Base-by-base conservation (phyloP, 1,140 invertebrate genomes). In the Drosophila ogumai region DNA sequence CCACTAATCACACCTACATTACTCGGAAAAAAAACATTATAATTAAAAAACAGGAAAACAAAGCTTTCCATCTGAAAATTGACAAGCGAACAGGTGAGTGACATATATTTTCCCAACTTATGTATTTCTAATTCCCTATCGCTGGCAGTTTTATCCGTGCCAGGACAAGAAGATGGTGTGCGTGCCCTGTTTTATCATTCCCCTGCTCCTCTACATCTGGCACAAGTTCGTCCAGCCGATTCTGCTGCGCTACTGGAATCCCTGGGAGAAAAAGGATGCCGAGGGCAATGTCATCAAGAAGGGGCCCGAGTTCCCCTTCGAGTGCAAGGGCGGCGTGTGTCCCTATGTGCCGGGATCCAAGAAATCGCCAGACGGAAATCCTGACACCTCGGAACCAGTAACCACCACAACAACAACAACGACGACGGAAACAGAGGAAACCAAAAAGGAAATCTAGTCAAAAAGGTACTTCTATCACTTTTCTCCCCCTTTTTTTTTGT, bases 131-230 rank as follows among this genome's bases (percentile, higher is more conserved):
- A 17, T 19, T 22, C 13, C 13, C 3, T 10, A 1, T 15, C 4
- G 2, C 2, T 19, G 9, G 9, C 32, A 38, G 25, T 2, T 12
- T 12, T 6, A 41, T 5, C 2, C 28, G n/a, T 31, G 10, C 15
- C 44, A 36, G 10, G 19, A 49, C 19, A 60, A 81, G 43, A 96
- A 81, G 43, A 96, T 96, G 96, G 96, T 96, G 81, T 97, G 96
- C 86, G 94, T 97, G 54, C 96, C 96, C 4, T 97, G 96, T 86
- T 96, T 97, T 77, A 94, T 97, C 44, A 95, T 96, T 86, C 96
- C 96, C 3, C 90, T 96, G 41, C 91, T 96, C 31, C 93, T 97
- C 1, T 96, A 95, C 76, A 94, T 97, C 66, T 97, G 96, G 95
- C 96, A 96, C 92, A 95, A 94, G 78, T 96, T 95, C 82, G 93